A percentile compares a stretch with the other conserved stretches of the same genome.
Evolutionary conservation across 2,797 vertebrate species (phyloP).

Genomic region (Enteromius trimaculatus): DNA sequence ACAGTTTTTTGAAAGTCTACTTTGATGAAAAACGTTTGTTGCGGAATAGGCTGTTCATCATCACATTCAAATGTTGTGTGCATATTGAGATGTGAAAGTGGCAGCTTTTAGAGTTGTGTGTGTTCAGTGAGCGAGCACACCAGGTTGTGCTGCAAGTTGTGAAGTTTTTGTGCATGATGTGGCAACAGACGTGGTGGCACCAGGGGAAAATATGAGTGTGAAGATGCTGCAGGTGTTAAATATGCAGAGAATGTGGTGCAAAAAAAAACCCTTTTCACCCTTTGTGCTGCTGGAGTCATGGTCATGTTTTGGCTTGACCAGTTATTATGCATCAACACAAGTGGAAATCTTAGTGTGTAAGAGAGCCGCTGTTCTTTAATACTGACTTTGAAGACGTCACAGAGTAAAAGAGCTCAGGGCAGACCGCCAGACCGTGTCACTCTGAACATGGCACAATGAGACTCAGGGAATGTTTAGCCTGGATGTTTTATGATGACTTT

Average conservation of each 20-base stretch:
- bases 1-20: background rate
- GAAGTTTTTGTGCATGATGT: background rate
- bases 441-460: background rate
- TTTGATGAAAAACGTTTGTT: background rate
- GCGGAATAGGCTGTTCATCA: background rate
- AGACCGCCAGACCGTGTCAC: background rate
- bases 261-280: background rate
- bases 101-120: background rate
- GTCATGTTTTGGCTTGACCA: background rate
- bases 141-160: background rate
- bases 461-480: background rate
- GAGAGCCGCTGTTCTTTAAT: background rate
- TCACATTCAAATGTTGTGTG: background rate
- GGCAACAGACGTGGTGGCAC: background rate
- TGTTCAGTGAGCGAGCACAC: background rate
- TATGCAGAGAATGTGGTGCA: background rate
- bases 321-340: background rate
- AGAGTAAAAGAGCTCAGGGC: slow-evolving; percentile 10
- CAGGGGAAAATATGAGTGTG: slow-evolving; percentile 11
- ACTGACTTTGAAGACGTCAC: background rate
- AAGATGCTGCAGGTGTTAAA: slow-evolving; percentile 8
- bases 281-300: background rate
- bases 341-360: background rate
- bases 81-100: background rate
- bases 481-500: background rate